Evolutionary conservation across 2,797 vertebrate genomes (phyloP).

Genomic region (Gymnodraco acuticeps): DNA sequence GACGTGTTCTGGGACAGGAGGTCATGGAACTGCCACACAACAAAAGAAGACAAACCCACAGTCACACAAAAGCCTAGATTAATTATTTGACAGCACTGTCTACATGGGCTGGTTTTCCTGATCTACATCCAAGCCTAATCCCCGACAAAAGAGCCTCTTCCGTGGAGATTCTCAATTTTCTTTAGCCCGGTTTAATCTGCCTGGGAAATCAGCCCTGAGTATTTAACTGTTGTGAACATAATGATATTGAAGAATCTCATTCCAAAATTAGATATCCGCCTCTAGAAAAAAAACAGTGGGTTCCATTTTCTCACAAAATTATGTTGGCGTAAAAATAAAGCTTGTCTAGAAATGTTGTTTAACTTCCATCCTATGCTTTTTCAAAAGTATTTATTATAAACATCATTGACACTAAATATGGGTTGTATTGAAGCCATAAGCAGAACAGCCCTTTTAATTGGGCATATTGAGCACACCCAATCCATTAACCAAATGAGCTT

Average conservation of each 20-base stretch:
- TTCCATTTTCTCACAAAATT: constrained; percentile 57
- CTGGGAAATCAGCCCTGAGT: constrained; percentile 65
- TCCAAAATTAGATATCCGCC: constrained; percentile 64
- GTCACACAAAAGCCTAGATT: constrained; percentile 46
- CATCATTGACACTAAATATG: constrained; percentile 16
- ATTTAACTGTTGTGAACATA: constrained; percentile 64
- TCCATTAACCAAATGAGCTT: constrained; percentile 37
- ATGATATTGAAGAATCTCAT: constrained; percentile 62
- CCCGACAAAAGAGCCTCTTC: constrained; percentile 61
- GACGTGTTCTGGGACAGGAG: constrained; percentile 91
- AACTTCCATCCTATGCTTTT: constrained; percentile 28
- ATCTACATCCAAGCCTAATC: constrained; percentile 63
- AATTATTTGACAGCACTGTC: constrained; percentile 54
- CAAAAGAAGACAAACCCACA: constrained; percentile 18
- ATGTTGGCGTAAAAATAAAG: constrained; percentile 34
- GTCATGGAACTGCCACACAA: constrained; percentile 91
- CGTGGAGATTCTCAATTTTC: constrained; percentile 58
- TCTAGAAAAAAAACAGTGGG: constrained; percentile 19
- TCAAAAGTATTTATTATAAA: constrained; percentile 5
- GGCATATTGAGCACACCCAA: constrained; percentile 33
- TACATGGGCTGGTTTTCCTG: constrained; percentile 49
- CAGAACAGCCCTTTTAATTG: constrained; percentile 30
- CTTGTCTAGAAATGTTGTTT: constrained; percentile 12
- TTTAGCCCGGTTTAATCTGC: constrained; percentile 69
- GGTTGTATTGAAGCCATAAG: constrained; percentile 19